phyloP scores from a whole-genome alignment of 2,888 invertebrate genomes.

The Didymodactylos carnosus region DNA sequence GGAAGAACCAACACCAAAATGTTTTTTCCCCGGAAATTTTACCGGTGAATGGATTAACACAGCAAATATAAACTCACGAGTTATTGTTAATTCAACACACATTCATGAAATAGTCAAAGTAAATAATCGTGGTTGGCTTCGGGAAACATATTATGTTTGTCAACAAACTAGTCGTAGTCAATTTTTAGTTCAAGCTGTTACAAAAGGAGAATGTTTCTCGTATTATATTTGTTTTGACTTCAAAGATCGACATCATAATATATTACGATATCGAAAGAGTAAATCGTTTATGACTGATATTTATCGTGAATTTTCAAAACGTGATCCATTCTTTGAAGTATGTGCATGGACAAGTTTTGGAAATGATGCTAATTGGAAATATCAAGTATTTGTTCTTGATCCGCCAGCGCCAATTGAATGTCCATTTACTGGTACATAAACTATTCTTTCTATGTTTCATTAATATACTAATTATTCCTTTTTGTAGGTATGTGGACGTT shows the following conservation, averaged over 20 bases:
- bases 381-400: slow-evolving; percentile 31
- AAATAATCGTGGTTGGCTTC: slow-evolving; percentile 37
- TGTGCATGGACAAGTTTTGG: slow-evolving; percentile 34
- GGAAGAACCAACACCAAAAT: background rate
- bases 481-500: slow-evolving; percentile 93
- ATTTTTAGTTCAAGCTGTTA: slow-evolving; percentile 82
- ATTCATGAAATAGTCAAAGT: slow-evolving; percentile 79
- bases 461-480: no score
- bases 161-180: slow-evolving; percentile 70
- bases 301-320: slow-evolving; percentile 7
- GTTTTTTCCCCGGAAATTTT: slow-evolving; percentile 56
- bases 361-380: slow-evolving; percentile 32
- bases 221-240: slow-evolving; percentile 88
- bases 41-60: slow-evolving; percentile 89
- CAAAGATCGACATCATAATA: slow-evolving; percentile 77
- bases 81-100: slow-evolving; percentile 69
- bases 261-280: slow-evolving; percentile 55
- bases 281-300: slow-evolving; percentile 18
- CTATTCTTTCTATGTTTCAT: no score
- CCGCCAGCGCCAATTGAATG: slow-evolving; percentile 69
- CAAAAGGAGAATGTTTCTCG: slow-evolving; percentile 69
- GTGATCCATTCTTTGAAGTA: slow-evolving; percentile 25
- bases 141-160: slow-evolving; percentile 71
- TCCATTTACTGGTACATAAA: slow-evolving; percentile 67
- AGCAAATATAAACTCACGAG: slow-evolving; percentile 78